Percentiles rank a stretch among this genome's conserved stretches.
Evolutionary conservation across 2,113 vertebrate species (phyloP).

Genomic region (Ictidomys tridecemlineatus): DNA sequence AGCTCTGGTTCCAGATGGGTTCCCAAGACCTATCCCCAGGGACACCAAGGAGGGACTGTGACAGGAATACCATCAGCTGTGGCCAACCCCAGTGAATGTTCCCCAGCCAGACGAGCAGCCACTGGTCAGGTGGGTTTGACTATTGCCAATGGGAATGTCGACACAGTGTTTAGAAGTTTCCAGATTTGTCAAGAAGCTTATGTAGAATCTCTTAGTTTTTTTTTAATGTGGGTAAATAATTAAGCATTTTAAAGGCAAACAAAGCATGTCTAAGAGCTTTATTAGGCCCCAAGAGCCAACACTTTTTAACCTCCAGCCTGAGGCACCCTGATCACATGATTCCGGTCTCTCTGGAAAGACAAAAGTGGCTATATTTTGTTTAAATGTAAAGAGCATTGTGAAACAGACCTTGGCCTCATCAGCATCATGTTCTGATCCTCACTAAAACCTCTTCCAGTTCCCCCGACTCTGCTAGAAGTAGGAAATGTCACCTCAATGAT

Average conservation of each 20-base stretch:
- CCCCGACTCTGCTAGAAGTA: no score
- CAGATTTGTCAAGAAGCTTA: not conserved
- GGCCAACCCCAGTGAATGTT: rapidly evolving
- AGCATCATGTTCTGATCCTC: no score
- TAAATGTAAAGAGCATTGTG: not conserved
- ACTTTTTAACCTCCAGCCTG: not conserved
- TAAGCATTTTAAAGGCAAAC: not conserved
- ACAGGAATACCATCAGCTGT: rapidly evolving
- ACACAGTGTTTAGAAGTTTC: not conserved
- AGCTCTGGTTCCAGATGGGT: no score
- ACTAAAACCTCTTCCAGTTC: not conserved
- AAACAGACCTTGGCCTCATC: no score
- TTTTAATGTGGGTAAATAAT: not conserved
- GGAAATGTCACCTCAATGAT: not conserved
- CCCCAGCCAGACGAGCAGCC: no score
- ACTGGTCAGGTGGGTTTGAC: rapidly evolving
- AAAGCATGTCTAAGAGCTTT: no score
- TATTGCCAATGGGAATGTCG: rapidly evolving
- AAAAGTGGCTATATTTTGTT: not conserved
- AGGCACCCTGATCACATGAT: no score
- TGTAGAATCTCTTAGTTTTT: not conserved
- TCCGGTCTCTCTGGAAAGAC: not conserved
- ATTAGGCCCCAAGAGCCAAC: not conserved
- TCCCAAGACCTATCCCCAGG: rapidly evolving
- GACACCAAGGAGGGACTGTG: not conserved